phyloP scores from a whole-genome alignment of 2,888 invertebrate genomes.

The Hirudinaria manillensis region DNA sequence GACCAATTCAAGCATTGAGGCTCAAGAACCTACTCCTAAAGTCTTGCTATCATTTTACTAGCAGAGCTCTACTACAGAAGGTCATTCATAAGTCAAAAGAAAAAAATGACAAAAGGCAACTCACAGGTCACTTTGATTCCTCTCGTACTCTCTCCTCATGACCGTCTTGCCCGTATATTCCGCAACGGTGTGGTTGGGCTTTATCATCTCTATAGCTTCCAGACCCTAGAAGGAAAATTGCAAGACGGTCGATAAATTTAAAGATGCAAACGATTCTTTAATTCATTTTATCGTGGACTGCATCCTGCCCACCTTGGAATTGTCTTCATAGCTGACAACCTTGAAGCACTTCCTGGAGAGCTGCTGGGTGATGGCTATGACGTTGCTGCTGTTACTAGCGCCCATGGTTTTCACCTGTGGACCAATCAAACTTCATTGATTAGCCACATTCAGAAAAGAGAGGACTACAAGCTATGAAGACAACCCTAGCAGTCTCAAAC shows the following conservation, averaged over 20 bases:
- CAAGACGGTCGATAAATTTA: not conserved
- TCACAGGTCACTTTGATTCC: constrained; percentile 40
- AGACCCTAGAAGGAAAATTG: constrained; percentile 26
- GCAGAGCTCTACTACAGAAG: not conserved
- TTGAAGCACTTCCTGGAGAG: constrained; percentile 23
- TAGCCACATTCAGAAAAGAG: not conserved
- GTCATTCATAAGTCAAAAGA: not conserved
- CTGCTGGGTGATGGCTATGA: constrained; percentile 20
- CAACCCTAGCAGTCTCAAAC: too few relatives aligned
- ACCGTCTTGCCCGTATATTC: constrained; percentile 88
- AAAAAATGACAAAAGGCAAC: not conserved
- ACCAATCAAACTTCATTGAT: not conserved
- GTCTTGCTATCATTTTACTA: not conserved
- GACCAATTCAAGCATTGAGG: not conserved
- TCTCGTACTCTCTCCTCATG: constrained; percentile 69
- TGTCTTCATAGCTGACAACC: constrained; percentile 22
- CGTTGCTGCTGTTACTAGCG: constrained; percentile 11
- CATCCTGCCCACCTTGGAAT: not conserved
- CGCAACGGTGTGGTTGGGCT: constrained; percentile 33
- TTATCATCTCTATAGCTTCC: constrained; percentile 29
- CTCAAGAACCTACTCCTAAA: not conserved
- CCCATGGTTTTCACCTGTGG: constrained; percentile 10
- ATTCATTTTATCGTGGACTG: not conserved
- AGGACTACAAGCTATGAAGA: not conserved
- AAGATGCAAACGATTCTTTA: not conserved